Evolutionary conservation across 2,888 invertebrate genomes (phyloP), one percentile per base, ranked within the genome.

Genomic region (Cerastoderma edule): DNA sequence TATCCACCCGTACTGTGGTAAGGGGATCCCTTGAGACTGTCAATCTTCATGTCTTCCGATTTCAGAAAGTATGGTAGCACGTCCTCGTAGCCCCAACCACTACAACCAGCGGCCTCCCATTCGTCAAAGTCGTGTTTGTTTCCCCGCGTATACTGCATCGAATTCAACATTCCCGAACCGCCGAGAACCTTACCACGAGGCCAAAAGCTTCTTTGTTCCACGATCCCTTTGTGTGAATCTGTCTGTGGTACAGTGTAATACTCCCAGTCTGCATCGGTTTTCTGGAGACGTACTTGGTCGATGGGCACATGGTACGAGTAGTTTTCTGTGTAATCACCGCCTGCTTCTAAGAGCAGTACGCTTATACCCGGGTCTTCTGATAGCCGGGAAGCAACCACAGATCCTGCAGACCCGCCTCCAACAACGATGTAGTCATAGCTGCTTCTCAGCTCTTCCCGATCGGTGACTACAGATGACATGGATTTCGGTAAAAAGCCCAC

Each of bases 41-140:
- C 70, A 22, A 80, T 78, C 24, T 35, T 28, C 33, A 80, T 77
- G 56, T 78, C 80, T 44, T 80, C 80, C 2, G 75, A 80, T 63
- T 80, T 80, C 13, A 80, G 39, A 30, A 80, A 80, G 56, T 80
- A 80, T 22, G 80, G 80, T 28, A 80, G 56, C 1, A 80, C 77
- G 64, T 80, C 80, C 60, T 77, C 53, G 46, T 67, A 80, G 28
- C 75, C 60, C 80, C 80, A 80, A 19, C 80, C 80, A 2, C 48
- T 66, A 24, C 70, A 67, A 2, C 80, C 80, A 28, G 63, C 48
- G 27, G 68, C 53, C 54, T 53, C 80, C 80, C 77, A 80, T 48
- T 80, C 75, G 46, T 77, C 74, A 30, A 67, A 79, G 46, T 80
- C 76, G 56, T 76, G 48, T 16, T 57, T 70, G 44, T 74, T 76